A percentile compares a stretch with the other conserved stretches of the same genome.
phyloP scores from a whole-genome alignment of 1,140 invertebrate genomes.

The Drosophila auraria region DNA sequence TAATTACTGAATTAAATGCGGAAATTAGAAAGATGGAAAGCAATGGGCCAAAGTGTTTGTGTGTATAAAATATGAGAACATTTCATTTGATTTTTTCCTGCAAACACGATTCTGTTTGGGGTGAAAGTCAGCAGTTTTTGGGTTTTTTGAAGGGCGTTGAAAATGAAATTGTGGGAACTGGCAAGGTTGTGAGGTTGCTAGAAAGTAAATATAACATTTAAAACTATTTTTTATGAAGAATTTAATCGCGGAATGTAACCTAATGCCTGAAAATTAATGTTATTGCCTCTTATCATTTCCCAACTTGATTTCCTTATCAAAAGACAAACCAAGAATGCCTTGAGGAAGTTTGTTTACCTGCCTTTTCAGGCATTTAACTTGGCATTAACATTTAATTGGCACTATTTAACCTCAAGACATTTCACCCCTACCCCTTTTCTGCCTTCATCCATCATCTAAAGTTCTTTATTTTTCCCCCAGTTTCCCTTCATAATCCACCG shows the following conservation, averaged over 20 bases:
- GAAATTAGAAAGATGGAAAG: constrained; percentile 52
- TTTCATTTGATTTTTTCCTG: constrained; percentile 5
- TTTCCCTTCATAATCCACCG: constrained; percentile 16
- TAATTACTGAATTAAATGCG: constrained; percentile 55
- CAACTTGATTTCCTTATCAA: constrained; percentile 17
- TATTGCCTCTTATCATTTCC: constrained; percentile 3
- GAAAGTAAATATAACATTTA: neutral
- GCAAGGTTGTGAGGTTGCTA: neutral
- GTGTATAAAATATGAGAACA: constrained; percentile 29
- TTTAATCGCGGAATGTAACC: constrained; percentile 2
- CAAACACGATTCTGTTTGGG: constrained; percentile 16
- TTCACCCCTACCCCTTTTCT: neutral
- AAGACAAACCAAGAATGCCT: neutral
- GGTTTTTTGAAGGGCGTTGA: constrained; percentile 38
- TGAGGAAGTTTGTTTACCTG: constrained; percentile 8
- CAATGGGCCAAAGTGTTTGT: constrained; percentile 14
- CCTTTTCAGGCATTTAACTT: constrained; percentile 1
- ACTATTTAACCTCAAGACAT: constrained; percentile 24
- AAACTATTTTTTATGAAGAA: neutral
- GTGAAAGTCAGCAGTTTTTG: constrained; percentile 18
- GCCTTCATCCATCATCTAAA: constrained; percentile 39
- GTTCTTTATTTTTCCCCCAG: constrained; percentile 6
- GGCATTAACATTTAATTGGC: constrained; percentile 42
- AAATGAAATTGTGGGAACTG: constrained; percentile 30
- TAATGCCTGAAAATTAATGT: neutral